Base-by-base conservation (phyloP, 1,140 invertebrate genomes). In the Sinella curviseta region DNA sequence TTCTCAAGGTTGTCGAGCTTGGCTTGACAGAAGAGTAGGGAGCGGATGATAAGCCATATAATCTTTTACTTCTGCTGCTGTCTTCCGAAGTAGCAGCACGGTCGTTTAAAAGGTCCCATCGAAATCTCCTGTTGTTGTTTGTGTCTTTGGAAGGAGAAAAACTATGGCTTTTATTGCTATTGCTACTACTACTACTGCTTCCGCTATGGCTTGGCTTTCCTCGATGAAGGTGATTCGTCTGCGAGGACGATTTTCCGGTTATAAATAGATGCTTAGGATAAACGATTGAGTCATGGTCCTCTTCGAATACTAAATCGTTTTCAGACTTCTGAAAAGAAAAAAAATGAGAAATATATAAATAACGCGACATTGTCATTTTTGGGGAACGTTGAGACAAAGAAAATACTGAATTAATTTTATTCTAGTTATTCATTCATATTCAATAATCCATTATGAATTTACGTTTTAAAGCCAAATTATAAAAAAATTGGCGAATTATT, bases 221-320 rank as follows among this genome's bases (percentile, higher is more conserved):
- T 26, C 36, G 8, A 20, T 48, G 39, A 48, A 48, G 39, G 20
- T 48, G 8, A 20, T 48, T 48, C 20, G 34, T n/a, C 16, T 75
- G 36, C 31, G 35, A 75, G 35, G 39, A 36, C 70, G 70, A 74
- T 30, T 48, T 75, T 36, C 34, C 74, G 35, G 4, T 54, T 75
- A 80, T 55, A 54, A 80, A 55, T 65, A 80, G 70, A 75, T 80
- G 76, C 33, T 60, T 76, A 48, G 39, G 39, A 12, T 12, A 20
- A 12, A 48, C 39, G 20, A 67, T 67, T 36, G 75, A 65, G 2
- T 77, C 78, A 34, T 80, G 74, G 39, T 80, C 75, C 33, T 80
- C 77, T 57, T 77, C 79, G 33, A 80, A 80, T 77, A 77, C 76
- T 34, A 80, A 54, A 74, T 80, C 79, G 76, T 80, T 80, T 77